Evolutionary conservation across 2,888 invertebrate species (phyloP).

Genomic region (Argyra leucocephala): DNA sequence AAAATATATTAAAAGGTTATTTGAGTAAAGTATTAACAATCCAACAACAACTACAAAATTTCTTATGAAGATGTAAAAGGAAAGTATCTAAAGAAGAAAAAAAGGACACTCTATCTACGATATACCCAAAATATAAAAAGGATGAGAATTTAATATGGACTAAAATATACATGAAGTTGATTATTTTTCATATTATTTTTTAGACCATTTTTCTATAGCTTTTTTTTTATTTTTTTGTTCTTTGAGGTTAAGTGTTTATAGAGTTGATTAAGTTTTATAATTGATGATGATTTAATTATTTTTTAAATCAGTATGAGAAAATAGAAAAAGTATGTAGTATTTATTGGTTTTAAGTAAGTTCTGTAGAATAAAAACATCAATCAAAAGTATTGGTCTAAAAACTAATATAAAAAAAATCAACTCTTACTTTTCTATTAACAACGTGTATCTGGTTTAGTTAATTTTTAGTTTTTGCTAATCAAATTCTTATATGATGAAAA

Average conservation of each 20-base stretch:
- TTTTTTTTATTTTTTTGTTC: not conserved
- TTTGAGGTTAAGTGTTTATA: not conserved
- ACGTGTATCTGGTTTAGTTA: no score
- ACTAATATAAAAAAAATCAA: no score
- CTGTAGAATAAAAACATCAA: no score
- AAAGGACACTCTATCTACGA: not conserved
- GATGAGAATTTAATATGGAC: not conserved
- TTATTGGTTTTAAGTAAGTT: no score
- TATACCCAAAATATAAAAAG: not conserved
- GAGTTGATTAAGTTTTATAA: not conserved
- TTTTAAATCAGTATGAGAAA: no score
- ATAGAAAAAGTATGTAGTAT: no score
- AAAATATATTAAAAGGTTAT: not conserved
- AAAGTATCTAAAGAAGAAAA: not conserved
- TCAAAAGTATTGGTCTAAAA: no score
- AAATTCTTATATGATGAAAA: no score
- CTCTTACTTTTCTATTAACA: no score
- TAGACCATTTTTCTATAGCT: not conserved
- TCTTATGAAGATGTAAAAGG: not conserved
- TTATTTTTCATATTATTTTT: not conserved
- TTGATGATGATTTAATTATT: constrained; percentile 3
- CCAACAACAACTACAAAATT: not conserved
- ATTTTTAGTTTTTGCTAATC: no score
- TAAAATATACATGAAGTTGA: not conserved
- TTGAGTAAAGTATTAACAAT: not conserved